phyloP scores from a whole-genome alignment of 2,888 invertebrate genomes.

The Drosophila antonietae region DNA sequence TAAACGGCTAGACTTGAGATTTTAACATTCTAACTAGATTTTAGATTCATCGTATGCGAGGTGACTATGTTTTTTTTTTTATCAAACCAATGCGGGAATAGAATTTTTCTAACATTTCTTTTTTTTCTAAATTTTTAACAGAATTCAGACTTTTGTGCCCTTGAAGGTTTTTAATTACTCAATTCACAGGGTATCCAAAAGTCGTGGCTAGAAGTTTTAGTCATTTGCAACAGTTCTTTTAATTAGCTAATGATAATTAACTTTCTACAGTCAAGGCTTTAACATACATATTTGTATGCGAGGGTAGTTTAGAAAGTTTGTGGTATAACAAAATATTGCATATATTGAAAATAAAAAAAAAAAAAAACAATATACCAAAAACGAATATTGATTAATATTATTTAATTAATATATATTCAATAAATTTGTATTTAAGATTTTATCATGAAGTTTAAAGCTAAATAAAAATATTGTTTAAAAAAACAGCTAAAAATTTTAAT shows the following conservation, averaged over 20 bases:
- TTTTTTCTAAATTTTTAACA: too few relatives aligned
- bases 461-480: too few relatives aligned
- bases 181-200: neutral
- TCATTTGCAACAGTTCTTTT: neutral
- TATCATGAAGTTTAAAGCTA: too few relatives aligned
- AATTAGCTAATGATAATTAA: conserved; percentile 1
- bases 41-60: neutral
- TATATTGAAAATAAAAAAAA: too few relatives aligned
- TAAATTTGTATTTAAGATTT: too few relatives aligned
- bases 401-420: neutral
- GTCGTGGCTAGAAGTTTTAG: neutral
- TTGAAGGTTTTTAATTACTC: too few relatives aligned
- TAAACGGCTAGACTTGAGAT: neutral
- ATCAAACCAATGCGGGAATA: neutral
- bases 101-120: too few relatives aligned
- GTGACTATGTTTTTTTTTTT: too few relatives aligned
- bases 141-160: too few relatives aligned
- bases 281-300: neutral
- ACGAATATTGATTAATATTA: too few relatives aligned
- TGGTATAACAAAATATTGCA: neutral
- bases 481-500: too few relatives aligned
- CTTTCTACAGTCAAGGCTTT: conserved; percentile 1
- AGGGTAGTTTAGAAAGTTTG: neutral
- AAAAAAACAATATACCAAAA: too few relatives aligned
- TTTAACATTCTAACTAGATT: neutral